Evolutionary conservation across 2,797 vertebrate genomes (phyloP).

Genomic region (Peromyscus attwateri): DNA sequence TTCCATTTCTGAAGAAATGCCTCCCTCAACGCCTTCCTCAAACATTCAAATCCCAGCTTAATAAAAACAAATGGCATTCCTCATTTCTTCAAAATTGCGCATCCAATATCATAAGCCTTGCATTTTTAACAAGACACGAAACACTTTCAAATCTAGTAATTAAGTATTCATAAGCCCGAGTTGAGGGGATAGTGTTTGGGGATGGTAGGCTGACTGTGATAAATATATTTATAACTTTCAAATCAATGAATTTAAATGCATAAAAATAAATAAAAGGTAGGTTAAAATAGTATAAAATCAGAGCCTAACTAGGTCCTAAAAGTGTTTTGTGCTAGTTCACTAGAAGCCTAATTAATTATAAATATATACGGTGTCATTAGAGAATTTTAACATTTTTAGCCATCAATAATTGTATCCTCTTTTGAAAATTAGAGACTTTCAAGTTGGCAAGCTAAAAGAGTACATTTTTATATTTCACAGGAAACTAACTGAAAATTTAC

Average conservation of each 20-base stretch:
- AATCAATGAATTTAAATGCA: constrained; percentile 82
- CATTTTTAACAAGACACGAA: constrained; percentile 84
- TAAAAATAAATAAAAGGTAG: constrained; percentile 74
- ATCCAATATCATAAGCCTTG: constrained; percentile 84
- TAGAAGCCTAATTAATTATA: constrained; percentile 7
- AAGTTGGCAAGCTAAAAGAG: constrained; percentile 40
- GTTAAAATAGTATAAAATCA: constrained; percentile 78
- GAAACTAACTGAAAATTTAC: constrained; percentile 9
- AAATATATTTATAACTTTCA: constrained; percentile 84
- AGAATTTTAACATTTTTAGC: constrained; percentile 45
- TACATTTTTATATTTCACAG: background rate
- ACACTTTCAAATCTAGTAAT: constrained; percentile 85
- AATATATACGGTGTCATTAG: background rate
- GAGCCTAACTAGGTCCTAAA: constrained; percentile 38
- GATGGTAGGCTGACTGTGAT: constrained; percentile 69
- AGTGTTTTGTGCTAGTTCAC: constrained; percentile 57
- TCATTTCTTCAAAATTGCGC: constrained; percentile 88
- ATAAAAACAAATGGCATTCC: constrained; percentile 90
- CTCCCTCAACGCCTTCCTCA: constrained; percentile 86
- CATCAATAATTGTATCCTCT: background rate
- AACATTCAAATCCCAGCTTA: constrained; percentile 91
- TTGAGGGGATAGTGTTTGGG: constrained; percentile 70
- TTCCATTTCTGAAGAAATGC: constrained; percentile 88
- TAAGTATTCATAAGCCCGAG: constrained; percentile 83
- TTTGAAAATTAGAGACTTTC: constrained; percentile 57